Base-by-base conservation (phyloP, 2,888 invertebrate species). In the Octonoba sinensis region DNA sequence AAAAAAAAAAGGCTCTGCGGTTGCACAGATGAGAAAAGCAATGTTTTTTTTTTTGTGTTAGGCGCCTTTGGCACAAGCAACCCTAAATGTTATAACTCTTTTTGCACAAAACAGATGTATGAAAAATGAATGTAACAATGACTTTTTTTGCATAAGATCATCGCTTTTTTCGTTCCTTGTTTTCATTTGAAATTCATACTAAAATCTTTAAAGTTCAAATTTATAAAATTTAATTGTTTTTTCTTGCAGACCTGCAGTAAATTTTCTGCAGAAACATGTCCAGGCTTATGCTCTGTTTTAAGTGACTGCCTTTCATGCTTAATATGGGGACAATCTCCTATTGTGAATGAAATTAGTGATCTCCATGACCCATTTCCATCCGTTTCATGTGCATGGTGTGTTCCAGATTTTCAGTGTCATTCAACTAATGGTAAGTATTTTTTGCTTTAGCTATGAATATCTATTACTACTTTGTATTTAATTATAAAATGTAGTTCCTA, bases 271-370 rank as follows among this genome's bases (percentile, higher is more conserved):
- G 79, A 79, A 15, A 71, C 82, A 0, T 89, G 89, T 85, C 88
- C 87, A 0, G 88, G 88, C 0, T 93, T 97, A 51, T 97, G 97
- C 88, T 94, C 95, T 0, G 93, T 95, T 0, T 90, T 97, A 3
- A 93, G 93, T 0, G 95, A 95, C 88, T 97, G 97, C 87, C 95
- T 95, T 87, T 93, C 96, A 0, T 97, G 97, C 88, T 90, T 96
- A 83, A 93, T 95, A 77, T 94, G 95, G 86, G 93, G 93, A 24
- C 93, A 91, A 85, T 89, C 91, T n/a, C 69, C 51, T 13, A 69
- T 74, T 11, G 65, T 71, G 22, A 84, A 83, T 46, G 69, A 78
- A 49, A 84, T 84, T 66, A 82, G 70, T 67, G 84, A 84, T 65
- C 54, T 59, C 1, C 76, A 79, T 44, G 83, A 83, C 46, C 73